phyloP scores from a whole-genome alignment of 35 echinoderm and acorn worm species.

The Heliocidaris tuberculata region DNA sequence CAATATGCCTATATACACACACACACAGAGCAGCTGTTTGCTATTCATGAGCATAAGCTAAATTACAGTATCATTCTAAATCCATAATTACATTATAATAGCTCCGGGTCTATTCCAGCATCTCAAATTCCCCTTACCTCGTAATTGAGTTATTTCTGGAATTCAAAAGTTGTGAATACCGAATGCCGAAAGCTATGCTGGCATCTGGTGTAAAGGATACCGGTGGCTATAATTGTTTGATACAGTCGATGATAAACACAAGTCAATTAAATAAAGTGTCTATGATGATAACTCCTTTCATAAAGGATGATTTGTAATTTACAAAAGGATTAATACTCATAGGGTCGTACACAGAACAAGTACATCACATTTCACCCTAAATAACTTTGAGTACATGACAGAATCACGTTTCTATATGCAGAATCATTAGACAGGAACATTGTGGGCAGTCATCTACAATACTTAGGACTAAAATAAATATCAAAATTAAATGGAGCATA shows the following conservation, averaged over 20 bases:
- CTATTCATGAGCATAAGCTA: neutral
- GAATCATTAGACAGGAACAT: too few relatives aligned
- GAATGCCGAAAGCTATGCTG: neutral
- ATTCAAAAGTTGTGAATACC: slow-evolving; percentile 27
- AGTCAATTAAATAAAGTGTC: slow-evolving; percentile 4
- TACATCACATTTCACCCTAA: neutral
- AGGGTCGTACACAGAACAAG: neutral
- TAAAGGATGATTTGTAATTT: neutral
- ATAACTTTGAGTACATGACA: neutral
- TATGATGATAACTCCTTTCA: neutral
- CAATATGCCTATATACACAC: neutral
- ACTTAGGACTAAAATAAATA: too few relatives aligned
- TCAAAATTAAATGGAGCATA: too few relatives aligned
- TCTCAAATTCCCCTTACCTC: neutral
- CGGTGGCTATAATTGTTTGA: neutral
- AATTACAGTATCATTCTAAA: neutral
- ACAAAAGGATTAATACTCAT: neutral
- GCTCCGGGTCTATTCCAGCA: slow-evolving; percentile 1
- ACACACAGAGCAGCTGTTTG: slow-evolving; percentile 2
- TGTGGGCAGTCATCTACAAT: too few relatives aligned
- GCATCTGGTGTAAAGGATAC: neutral
- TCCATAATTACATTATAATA: slow-evolving; percentile 34
- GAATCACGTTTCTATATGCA: too few relatives aligned
- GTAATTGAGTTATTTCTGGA: slow-evolving; percentile 35
- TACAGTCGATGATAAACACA: neutral